Conservation (phyloP, 2,113 vertebrate genomes). For the Drymodes brunneopygia region DNA sequence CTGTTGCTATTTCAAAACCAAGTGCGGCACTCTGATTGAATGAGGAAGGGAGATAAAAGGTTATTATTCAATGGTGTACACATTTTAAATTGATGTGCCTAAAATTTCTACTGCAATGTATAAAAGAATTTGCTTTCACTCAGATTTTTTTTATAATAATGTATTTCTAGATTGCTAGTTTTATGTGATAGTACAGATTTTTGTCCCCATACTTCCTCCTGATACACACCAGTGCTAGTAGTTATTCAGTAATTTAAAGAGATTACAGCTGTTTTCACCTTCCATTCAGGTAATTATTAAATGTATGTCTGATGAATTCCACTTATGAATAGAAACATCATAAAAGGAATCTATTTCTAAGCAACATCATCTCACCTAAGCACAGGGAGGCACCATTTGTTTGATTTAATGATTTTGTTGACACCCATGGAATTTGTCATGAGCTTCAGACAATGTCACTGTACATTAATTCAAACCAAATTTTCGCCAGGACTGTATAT, state of each 20-base stretch:
- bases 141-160: neutral
- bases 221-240: neutral
- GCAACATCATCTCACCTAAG: neutral
- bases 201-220: neutral
- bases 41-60: neutral
- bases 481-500: neutral
- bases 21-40: neutral
- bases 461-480: neutral
- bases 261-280: neutral
- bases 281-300: neutral
- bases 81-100: neutral
- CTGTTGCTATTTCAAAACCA: neutral
- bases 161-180: neutral
- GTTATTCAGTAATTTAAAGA: neutral
- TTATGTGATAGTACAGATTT: neutral
- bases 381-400: rapidly evolving
- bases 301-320: neutral
- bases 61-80: neutral
- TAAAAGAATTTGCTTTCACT: neutral
- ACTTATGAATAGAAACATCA: neutral
- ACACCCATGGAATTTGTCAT: neutral
- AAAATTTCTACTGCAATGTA: neutral
- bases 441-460: neutral
- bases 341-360: neutral
- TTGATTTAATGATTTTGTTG: neutral